phyloP scores from a whole-genome alignment of 2,888 invertebrate species.

The Ypsolopha scabrella region DNA sequence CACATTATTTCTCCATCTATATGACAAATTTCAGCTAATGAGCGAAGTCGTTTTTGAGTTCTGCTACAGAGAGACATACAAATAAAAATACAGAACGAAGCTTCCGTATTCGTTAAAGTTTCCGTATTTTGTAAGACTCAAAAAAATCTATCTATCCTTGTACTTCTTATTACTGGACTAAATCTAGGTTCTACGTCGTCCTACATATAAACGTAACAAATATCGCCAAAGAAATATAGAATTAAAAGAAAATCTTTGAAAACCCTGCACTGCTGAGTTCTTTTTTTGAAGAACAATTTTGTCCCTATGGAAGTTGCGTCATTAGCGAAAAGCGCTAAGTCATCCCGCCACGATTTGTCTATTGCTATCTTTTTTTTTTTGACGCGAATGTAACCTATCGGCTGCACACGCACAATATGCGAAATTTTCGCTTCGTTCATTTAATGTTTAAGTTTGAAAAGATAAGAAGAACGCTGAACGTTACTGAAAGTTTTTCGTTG shows the following conservation, averaged over 20 bases:
- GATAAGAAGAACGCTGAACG: neutral
- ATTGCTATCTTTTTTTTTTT: conserved; percentile 59
- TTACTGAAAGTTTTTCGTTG: neutral
- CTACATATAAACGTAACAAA: too few species aligned
- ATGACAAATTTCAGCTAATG: neutral
- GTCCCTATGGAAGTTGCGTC: conserved; percentile 55
- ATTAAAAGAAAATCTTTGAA: neutral
- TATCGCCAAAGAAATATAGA: too few species aligned
- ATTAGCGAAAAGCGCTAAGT: conserved; percentile 52
- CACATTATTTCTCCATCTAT: neutral
- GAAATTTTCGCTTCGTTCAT: conserved; percentile 37
- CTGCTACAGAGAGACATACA: neutral
- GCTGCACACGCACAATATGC: conserved; percentile 56
- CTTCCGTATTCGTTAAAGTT: neutral
- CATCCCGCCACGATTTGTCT: conserved; percentile 63
- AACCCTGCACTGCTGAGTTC: neutral
- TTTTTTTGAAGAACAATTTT: conserved; percentile 40
- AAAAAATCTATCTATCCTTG: neutral
- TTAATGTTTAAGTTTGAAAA: conserved; percentile 39
- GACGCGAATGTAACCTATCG: conserved; percentile 39
- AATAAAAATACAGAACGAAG: neutral
- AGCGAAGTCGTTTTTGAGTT: neutral
- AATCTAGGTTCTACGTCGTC: neutral
- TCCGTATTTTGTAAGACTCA: neutral
- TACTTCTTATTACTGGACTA: neutral